Base-by-base conservation (phyloP, 1,140 invertebrate genomes). In the Onthophagus taurus region DNA sequence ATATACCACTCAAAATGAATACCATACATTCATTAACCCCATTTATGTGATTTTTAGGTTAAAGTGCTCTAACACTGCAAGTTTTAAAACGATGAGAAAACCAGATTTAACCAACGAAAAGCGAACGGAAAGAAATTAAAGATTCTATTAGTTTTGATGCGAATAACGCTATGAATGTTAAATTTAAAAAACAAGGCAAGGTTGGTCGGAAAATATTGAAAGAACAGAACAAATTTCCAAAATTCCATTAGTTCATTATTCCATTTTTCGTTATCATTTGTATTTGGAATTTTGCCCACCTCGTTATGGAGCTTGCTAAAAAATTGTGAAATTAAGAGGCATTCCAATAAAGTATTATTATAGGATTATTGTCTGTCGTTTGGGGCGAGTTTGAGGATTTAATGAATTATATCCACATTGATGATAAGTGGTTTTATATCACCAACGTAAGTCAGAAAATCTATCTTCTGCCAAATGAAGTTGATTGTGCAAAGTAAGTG, bases 341-440 rank as follows among this genome's bases (percentile, higher is more conserved):
- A 36, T 36, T 33, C 6, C 31, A 33, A 33, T 36, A 36, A 36
- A 36, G 34, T 36, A 36, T 3, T 17, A 36, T n/a, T 3, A 16
- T 16, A 16, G 34, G 34, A 17, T 36, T 36, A 36, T 36, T 36
- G 34, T 36, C 14, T 36, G 34, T 36, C 14, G 14, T 17, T 36
- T 36, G 14, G 14, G 14, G 34, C 34, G 34, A 36, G 34, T 36
- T 36, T 36, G 34, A 36, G 34, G 34, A 36, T 36, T 36, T 36
- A 16, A 16, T 36, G 14, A 36, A 17, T 36, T 36, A 36, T 17
- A 36, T 7, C 34, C 34, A 36, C 34, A 36, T 36, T 36, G 34
- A 36, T 36, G 34, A 36, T 16, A 36, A 36, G 34, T 36, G 34
- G 34, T 36, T 36, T 36, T 36, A 36, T 36, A 36, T 36, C 14